Conservation (phyloP, 2,797 vertebrate genomes). For the Parauchenoglanis punctatus region DNA sequence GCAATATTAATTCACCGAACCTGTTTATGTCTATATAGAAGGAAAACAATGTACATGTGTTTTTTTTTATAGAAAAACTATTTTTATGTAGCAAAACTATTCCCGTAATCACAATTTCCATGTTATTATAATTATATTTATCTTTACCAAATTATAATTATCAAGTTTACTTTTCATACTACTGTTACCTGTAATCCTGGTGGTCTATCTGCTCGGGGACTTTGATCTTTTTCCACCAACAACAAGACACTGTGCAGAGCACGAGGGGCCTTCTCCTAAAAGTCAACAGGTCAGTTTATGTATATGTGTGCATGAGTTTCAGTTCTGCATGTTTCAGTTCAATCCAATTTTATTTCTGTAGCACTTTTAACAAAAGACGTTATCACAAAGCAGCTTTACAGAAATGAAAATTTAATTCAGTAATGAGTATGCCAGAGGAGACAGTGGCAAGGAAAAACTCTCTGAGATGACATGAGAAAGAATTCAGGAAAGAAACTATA, state of each 20-base stretch:
- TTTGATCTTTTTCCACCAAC: slow-evolving; percentile 85
- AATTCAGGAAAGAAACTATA: background rate
- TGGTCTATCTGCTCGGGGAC: slow-evolving; percentile 76
- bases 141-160: slow-evolving; percentile 10
- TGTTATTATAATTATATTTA: no score
- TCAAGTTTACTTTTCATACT: slow-evolving; percentile 8
- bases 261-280: slow-evolving; percentile 77
- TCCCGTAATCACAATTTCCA: background rate
- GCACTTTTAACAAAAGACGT: background rate
- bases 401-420: background rate
- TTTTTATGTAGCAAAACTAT: background rate
- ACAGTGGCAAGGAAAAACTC: background rate
- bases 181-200: slow-evolving; percentile 82
- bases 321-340: background rate
- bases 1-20: background rate
- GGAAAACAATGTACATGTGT: background rate
- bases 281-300: background rate
- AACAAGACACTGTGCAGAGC: slow-evolving; percentile 78
- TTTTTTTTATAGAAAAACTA: background rate
- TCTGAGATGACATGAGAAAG: background rate
- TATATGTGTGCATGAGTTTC: background rate
- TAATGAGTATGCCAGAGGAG: background rate
- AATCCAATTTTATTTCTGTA: background rate
- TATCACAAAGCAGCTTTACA: background rate
- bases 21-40: background rate